phyloP scores from a whole-genome alignment of 2,797 vertebrate species.

The Cheirogaleus major region DNA sequence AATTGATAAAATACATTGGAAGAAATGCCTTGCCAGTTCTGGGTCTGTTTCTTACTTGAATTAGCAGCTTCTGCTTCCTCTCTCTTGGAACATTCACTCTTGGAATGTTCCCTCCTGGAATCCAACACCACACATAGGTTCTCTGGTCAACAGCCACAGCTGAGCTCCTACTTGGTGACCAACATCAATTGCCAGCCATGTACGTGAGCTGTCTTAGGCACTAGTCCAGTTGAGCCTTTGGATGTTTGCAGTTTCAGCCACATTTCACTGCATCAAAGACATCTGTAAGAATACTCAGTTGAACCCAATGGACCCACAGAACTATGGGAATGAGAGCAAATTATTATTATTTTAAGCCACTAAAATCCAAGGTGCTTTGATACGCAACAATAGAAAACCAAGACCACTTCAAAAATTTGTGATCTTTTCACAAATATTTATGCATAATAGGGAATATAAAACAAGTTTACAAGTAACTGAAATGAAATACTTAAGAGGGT shows the following conservation, averaged over 20 bases:
- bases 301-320: neutral
- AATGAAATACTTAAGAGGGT: neutral
- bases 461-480: neutral
- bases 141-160: neutral
- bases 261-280: neutral
- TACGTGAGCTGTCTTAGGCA: neutral
- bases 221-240: neutral
- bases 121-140: neutral
- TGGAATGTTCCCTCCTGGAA: neutral
- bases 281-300: neutral
- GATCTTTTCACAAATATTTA: neutral
- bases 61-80: neutral
- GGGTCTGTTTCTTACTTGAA: rapidly evolving
- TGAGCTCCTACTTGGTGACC: neutral
- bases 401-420: neutral
- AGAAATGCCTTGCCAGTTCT: neutral
- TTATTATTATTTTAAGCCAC: neutral
- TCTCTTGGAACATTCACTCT: neutral
- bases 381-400: neutral
- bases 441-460: neutral
- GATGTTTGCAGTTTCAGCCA: neutral
- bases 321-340: neutral
- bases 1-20: neutral
- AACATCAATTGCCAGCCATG: neutral
- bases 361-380: neutral